Conservation (phyloP, 2,113 vertebrate species). For the crab-eating macaque (Macaca fascicularis) region T2T-MFA8v1.1 NC_088393.1:19615001-19615500, state of each 20-base stretch:
- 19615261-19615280: neutral
- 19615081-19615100: too few relatives aligned
- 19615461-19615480: neutral
- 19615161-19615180: too few relatives aligned
- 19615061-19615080: too few relatives aligned
- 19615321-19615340: neutral
- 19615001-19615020: too few relatives aligned
- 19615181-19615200: neutral
- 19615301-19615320: neutral
- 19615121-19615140: too few relatives aligned
- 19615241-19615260: neutral
- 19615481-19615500: neutral
- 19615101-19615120: too few relatives aligned
- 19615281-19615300: neutral
- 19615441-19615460: neutral
- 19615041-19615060: too few relatives aligned
- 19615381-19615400: neutral
- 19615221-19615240: neutral
- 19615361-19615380: neutral
- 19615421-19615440: neutral
- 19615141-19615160: too few relatives aligned
- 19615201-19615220: neutral
- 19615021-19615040: too few relatives aligned
- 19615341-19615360: neutral
- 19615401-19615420: neutral